These are phyloP conservation scores for Eupleurogrammus muticus DNA, from an alignment of 2,797 vertebrate species.

Conservation along the genomic window DNA sequence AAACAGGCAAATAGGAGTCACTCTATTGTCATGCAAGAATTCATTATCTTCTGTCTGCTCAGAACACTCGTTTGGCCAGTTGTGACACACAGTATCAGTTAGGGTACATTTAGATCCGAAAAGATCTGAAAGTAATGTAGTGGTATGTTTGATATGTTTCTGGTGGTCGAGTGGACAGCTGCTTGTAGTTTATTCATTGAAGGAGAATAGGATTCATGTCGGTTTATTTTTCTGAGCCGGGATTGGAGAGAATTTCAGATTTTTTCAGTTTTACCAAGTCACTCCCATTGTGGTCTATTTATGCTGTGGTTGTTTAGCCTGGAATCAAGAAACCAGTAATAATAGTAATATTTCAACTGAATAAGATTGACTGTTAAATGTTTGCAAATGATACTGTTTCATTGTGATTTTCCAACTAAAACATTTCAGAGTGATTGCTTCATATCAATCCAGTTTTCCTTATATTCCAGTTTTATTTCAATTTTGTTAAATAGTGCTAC, in stretches of 20 bases:
- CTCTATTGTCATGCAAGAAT: constrained; percentile 12
- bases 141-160: constrained; percentile 19
- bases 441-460: not conserved
- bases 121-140: constrained; percentile 12
- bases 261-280: constrained; percentile 4
- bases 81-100: constrained; percentile 12
- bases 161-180: constrained; percentile 11
- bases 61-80: not conserved
- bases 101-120: constrained; percentile 21
- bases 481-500: no score
- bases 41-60: constrained; percentile 1
- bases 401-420: constrained; percentile 28
- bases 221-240: not conserved
- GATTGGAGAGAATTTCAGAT: not conserved
- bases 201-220: not conserved
- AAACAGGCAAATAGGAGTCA: not conserved
- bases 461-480: constrained; percentile 14
- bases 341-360: constrained; percentile 21
- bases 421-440: not conserved
- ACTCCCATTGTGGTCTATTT: constrained; percentile 19
- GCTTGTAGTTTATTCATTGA: constrained; percentile 25
- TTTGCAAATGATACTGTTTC: constrained; percentile 44
- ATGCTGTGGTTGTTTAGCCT: constrained; percentile 33
- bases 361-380: constrained; percentile 32
- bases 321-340: constrained; percentile 21